Percentiles rank a stretch among this genome's conserved stretches.
Conservation (phyloP, 2,113 vertebrate genomes). For the Scopus umbretta region DNA sequence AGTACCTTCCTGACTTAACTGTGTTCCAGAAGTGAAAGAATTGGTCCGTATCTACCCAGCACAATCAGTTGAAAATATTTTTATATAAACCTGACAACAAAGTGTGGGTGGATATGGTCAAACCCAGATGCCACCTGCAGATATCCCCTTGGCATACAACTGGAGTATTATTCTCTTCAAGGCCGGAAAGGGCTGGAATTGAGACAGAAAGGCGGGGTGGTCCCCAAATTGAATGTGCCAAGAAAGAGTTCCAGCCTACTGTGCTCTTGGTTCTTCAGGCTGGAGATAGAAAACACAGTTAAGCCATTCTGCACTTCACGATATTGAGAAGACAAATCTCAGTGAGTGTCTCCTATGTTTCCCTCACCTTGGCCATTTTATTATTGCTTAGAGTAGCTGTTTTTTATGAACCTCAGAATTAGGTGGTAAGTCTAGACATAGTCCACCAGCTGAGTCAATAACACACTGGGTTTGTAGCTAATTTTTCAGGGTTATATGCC, state of each 20-base stretch:
- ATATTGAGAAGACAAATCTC: not conserved
- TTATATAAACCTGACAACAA: not conserved
- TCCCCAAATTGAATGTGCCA: not conserved
- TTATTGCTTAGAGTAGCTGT: not conserved
- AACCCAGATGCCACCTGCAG: slow-evolving; percentile 43
- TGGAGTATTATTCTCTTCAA: slow-evolving; percentile 9
- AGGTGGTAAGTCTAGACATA: not conserved
- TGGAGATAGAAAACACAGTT: not conserved
- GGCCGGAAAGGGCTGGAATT: slow-evolving; percentile 13
- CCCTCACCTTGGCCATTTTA: not conserved
- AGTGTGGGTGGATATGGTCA: slow-evolving; percentile 16
- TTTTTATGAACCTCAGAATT: not conserved
- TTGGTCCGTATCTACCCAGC: not conserved
- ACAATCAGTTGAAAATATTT: not conserved
- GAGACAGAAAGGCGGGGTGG: not conserved
- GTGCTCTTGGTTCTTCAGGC: not conserved
- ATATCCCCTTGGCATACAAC: slow-evolving; percentile 11
- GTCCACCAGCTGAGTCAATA: slow-evolving; percentile 1
- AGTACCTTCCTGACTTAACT: not conserved
- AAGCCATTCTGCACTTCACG: not conserved
- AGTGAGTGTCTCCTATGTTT: not conserved
- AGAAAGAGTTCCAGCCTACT: not conserved
- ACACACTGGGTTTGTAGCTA: not conserved
- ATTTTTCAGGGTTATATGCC: slow-evolving; percentile 28
- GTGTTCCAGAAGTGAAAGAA: slow-evolving; percentile 8